Percentiles rank a stretch among this genome's conserved stretches.
phyloP scores from a whole-genome alignment of 2,797 vertebrate species.

The Melanogrammus aeglefinus region DNA sequence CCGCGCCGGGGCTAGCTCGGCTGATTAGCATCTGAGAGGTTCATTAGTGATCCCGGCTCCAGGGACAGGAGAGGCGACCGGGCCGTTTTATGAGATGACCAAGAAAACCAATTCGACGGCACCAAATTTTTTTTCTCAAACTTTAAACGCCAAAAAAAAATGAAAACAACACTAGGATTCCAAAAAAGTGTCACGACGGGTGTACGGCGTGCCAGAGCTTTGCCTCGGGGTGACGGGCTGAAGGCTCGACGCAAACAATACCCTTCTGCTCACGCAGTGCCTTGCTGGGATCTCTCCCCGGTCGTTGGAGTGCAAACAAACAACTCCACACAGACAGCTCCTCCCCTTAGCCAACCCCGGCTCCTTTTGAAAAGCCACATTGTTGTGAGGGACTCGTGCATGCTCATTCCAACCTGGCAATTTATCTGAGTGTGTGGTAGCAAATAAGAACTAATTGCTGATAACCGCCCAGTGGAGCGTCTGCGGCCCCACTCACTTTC shows the following conservation, averaged over 20 bases:
- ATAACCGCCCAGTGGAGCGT: slow-evolving; percentile 65
- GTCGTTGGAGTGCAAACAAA: slow-evolving; percentile 33
- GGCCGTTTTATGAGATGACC: neutral
- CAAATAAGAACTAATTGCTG: slow-evolving; percentile 77
- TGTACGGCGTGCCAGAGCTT: slow-evolving; percentile 18
- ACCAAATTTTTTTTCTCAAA: neutral
- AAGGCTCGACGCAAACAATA: slow-evolving; percentile 44
- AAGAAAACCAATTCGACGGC: neutral
- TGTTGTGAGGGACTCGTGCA: slow-evolving; percentile 21
- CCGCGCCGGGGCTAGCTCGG: slow-evolving; percentile 21
- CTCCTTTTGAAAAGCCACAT: slow-evolving; percentile 30
- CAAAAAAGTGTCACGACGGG: neutral
- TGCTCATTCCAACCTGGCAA: slow-evolving; percentile 12
- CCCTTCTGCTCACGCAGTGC: slow-evolving; percentile 14
- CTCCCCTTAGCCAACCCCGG: slow-evolving; percentile 16
- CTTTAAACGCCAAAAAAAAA: neutral
- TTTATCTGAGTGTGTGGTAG: slow-evolving; percentile 51
- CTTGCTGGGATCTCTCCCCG: slow-evolving; percentile 26
- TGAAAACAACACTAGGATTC: slow-evolving; percentile 5
- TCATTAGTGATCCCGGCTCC: neutral
- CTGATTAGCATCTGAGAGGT: neutral
- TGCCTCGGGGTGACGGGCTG: slow-evolving; percentile 27
- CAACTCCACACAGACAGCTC: slow-evolving; percentile 26
- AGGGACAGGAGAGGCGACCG: neutral
- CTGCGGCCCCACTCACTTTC: slow-evolving; percentile 34